Evolutionary conservation across 1,140 invertebrate species (phyloP).

Genomic region (Chironomus tepperi): DNA sequence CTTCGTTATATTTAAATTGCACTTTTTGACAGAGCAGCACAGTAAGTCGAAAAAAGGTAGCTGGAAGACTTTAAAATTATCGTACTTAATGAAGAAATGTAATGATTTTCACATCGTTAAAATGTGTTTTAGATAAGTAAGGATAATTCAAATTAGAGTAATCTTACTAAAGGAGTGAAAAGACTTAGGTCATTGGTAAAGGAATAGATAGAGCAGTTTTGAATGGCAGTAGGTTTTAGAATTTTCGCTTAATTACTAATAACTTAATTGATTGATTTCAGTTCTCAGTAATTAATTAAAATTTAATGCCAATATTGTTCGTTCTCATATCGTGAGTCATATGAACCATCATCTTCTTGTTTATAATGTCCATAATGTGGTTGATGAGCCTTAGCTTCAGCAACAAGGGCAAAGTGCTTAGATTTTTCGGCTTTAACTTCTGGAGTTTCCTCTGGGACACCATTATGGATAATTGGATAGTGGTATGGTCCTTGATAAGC

Average conservation of each 20-base stretch:
- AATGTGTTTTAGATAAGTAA: neutral
- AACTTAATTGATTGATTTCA: slow-evolving; percentile 17
- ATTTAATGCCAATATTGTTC: slow-evolving; percentile 29
- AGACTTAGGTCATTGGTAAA: slow-evolving; percentile 16
- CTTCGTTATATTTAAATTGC: no score
- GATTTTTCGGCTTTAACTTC: slow-evolving; percentile 54
- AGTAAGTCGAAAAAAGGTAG: no score
- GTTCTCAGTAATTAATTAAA: slow-evolving; percentile 8
- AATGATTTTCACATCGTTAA: no score
- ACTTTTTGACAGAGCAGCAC: no score
- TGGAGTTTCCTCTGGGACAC: slow-evolving; percentile 51
- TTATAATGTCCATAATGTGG: slow-evolving; percentile 28
- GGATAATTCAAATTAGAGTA: neutral
- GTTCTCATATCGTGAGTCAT: slow-evolving; percentile 33
- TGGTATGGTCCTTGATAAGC: neutral
- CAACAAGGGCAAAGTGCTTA: slow-evolving; percentile 50
- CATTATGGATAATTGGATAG: slow-evolving; percentile 29
- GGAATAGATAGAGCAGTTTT: neutral
- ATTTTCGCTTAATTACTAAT: slow-evolving; percentile 17
- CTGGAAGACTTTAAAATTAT: no score
- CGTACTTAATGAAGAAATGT: no score
- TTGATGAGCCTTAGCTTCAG: slow-evolving; percentile 40
- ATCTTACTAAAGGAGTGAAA: neutral
- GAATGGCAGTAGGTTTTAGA: slow-evolving; percentile 8
- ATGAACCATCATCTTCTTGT: slow-evolving; percentile 36